Evolutionary conservation across 1,140 invertebrate genomes (phyloP), one percentile per base, ranked within the genome.

Genomic region (Drosophila nasuta): DNA sequence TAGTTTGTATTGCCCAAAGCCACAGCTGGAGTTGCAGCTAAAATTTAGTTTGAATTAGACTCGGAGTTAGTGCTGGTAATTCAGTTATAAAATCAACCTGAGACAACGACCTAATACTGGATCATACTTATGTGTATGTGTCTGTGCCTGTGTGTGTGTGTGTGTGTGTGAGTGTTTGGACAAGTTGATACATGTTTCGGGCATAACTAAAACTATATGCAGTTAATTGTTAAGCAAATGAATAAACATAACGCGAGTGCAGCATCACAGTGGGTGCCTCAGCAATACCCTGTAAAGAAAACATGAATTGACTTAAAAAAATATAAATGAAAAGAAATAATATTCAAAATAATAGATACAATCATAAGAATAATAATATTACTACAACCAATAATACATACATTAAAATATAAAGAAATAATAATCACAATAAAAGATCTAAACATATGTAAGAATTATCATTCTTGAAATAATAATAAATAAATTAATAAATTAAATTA

Each of bases 221-320:
- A 73, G 72, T 83, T 83, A 83, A 83, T 83, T 83, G 71, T 73
- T 80, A 62, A 73, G 73, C 72, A 83, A 83, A 83, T 83, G 81
- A 71, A 83, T 79, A 83, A 83, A 83, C 65, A 83, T 83, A 83
- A 17, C 7, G 62, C 33, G 65, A 57, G 62, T 69, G 51, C 20
- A 25, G 20, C 35, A 8, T 5, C 0, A 1, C 28, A 49, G 28
- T 5, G 33, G 38, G 46, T 38, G 38, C 10, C 25, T 1, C 2
- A 5, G 1, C 3, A 6, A 70, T 65, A 59, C 67, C 52, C 60
- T 63, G 13, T 43, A 43, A 20, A 28, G 10, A 33, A 11, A 11
- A 33, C 33, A 25, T 28, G 11, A 30, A 13, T 30, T 0, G 11
- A 28, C 2, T 52, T 3, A 20, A 4, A 48, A 48, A 20, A 43